These are phyloP conservation scores for Camponotus vicinus DNA, from an alignment of 1,140 invertebrate species.

Conservation along the genomic window DNA sequence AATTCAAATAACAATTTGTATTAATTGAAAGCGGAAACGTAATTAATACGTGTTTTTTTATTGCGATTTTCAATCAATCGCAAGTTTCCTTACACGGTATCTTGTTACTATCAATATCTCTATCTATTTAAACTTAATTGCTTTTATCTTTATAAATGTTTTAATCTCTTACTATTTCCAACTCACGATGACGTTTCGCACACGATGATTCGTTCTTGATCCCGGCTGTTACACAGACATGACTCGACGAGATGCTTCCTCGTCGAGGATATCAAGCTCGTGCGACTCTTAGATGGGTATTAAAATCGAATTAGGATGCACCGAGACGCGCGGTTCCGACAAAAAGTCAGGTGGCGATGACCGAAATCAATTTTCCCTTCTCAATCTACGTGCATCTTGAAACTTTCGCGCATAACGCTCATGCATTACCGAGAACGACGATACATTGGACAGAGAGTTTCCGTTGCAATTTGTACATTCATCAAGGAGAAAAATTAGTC, in stretches of 20 bases:
- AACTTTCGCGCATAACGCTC: constrained; percentile 6
- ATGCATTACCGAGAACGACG: not conserved
- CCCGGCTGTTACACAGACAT: constrained; percentile 3
- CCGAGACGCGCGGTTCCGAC: too few relatives aligned
- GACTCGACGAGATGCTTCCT: constrained; percentile 37
- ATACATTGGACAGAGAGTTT: not conserved
- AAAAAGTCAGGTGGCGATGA: constrained; percentile 8
- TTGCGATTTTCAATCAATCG: too few relatives aligned
- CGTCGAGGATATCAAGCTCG: constrained; percentile 21
- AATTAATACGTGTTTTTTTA: too few relatives aligned
- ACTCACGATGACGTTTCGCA: constrained; percentile 15
- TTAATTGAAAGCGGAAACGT: too few relatives aligned
- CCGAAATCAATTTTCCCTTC: constrained; percentile 39
- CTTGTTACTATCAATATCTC: too few relatives aligned
- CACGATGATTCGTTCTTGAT: constrained; percentile 24
- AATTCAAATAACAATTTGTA: too few relatives aligned
- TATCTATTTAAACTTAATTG: not conserved
- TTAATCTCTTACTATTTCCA: constrained; percentile 28
- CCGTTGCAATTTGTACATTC: constrained; percentile 5
- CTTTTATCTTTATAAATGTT: too few relatives aligned
- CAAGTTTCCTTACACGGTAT: too few relatives aligned
- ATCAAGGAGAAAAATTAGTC: constrained; percentile 12
- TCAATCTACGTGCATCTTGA: not conserved
- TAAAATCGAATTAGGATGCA: constrained; percentile 48
- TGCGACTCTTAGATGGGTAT: constrained; percentile 24